Percentiles rank a stretch among this genome's conserved stretches.
Evolutionary conservation across 2,113 vertebrate species (phyloP).

Genomic region (Seriola dumerili): DNA sequence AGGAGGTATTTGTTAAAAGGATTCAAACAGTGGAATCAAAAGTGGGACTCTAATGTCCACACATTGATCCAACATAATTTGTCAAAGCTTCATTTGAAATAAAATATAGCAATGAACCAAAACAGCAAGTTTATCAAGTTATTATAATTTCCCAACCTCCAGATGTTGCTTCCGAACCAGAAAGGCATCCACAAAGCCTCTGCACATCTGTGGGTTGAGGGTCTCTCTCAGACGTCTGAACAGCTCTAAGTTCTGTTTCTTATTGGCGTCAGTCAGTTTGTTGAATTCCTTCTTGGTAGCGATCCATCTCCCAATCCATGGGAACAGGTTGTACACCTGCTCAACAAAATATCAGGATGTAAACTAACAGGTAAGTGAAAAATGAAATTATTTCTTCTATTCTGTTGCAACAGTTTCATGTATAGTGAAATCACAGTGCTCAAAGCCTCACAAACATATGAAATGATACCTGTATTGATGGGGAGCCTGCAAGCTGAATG

Average conservation of each 20-base stretch:
- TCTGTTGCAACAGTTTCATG: neutral
- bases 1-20: too few species aligned
- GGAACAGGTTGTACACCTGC: slow-evolving; percentile 65
- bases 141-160: slow-evolving; percentile 44
- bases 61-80: too few species aligned
- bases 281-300: neutral
- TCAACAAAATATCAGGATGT: neutral
- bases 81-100: too few species aligned
- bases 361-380: neutral
- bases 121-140: too few species aligned
- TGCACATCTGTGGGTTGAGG: slow-evolving; percentile 60
- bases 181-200: slow-evolving; percentile 65
- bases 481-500: neutral
- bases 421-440: neutral
- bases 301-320: slow-evolving; percentile 21
- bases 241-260: slow-evolving; percentile 6
- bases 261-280: rapidly evolving
- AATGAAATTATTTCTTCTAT: neutral
- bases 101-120: too few species aligned
- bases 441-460: neutral
- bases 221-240: slow-evolving; percentile 51
- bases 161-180: slow-evolving; percentile 29
- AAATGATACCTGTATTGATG: slow-evolving; percentile 33
- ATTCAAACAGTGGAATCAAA: too few species aligned
- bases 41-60: too few species aligned